These are phyloP conservation scores for Cantharis lateralis DNA, from an alignment of 2,888 invertebrate species.

Conservation along the genomic window DNA sequence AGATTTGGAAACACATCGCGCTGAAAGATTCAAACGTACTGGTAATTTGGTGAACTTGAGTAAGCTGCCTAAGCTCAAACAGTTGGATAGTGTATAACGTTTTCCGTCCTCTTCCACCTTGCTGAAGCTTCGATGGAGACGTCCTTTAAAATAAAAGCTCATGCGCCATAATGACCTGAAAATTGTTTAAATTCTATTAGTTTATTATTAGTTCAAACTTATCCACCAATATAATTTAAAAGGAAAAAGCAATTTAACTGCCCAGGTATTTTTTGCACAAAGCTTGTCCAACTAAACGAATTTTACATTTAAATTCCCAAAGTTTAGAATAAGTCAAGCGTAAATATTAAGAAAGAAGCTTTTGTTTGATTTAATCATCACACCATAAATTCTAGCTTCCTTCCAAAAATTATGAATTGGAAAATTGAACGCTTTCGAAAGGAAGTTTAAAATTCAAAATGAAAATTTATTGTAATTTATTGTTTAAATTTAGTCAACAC, in stretches of 20 bases:
- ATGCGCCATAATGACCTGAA: neutral
- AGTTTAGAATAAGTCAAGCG: neutral
- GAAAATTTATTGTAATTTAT: neutral
- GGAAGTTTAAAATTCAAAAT: neutral
- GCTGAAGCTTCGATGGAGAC: neutral
- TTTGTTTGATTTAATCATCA: neutral
- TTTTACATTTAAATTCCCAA: neutral
- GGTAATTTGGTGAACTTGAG: neutral
- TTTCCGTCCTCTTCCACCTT: neutral
- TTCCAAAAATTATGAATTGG: neutral
- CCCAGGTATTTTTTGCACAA: neutral
- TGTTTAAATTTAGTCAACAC: neutral
- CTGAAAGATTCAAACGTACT: neutral
- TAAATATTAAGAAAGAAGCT: neutral
- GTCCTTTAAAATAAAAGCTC: neutral
- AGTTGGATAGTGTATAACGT: neutral
- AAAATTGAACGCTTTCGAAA: neutral
- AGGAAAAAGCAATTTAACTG: neutral
- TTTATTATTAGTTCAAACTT: neutral
- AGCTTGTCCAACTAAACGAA: neutral
- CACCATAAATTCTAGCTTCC: neutral
- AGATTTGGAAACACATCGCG: neutral
- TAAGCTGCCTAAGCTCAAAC: conserved; percentile 3
- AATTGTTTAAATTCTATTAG: neutral
- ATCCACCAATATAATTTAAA: neutral